Conservation (phyloP, 2,888 invertebrate genomes). For the Uropetala carovei region DNA sequence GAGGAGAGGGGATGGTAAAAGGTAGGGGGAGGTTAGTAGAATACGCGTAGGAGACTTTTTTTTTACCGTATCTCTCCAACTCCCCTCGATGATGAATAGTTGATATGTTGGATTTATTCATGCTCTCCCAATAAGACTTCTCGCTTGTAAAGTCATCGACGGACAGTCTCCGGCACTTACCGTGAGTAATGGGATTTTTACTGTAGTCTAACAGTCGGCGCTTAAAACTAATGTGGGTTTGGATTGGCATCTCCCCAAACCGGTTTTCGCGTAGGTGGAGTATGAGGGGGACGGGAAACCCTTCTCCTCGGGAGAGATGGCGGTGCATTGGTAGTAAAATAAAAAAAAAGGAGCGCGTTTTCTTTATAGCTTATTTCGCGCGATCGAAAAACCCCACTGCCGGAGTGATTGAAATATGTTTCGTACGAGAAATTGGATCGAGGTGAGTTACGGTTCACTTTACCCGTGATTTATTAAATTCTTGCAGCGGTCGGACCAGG, state of each 20-base stretch:
- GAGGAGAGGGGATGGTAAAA: neutral
- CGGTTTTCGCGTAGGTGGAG: slow-evolving; percentile 36
- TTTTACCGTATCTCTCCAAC: neutral
- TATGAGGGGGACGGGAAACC: neutral
- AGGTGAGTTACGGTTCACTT: slow-evolving; percentile 15
- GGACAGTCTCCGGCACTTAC: slow-evolving; percentile 63
- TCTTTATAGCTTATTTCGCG: slow-evolving; percentile 61
- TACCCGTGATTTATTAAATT: slow-evolving; percentile 15
- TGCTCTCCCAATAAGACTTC: slow-evolving; percentile 57
- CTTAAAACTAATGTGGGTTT: slow-evolving; percentile 61
- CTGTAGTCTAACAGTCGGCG: slow-evolving; percentile 60
- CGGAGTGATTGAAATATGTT: slow-evolving; percentile 56
- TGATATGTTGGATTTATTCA: slow-evolving; percentile 63
- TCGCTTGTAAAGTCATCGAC: slow-evolving; percentile 64
- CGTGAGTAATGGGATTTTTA: slow-evolving; percentile 63
- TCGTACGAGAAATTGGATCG: slow-evolving; percentile 55
- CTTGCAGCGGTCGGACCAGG: neutral
- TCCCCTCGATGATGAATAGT: slow-evolving; percentile 56
- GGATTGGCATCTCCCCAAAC: slow-evolving; percentile 37
- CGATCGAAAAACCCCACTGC: slow-evolving; percentile 14
- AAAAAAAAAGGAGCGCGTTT: neutral
- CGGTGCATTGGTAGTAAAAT: slow-evolving; percentile 1
- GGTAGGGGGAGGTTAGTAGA: neutral
- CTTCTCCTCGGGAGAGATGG: neutral
- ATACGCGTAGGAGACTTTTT: neutral